These are phyloP conservation scores for Allygus modestus DNA, from an alignment of 2,888 invertebrate genomes.

Conservation along the genomic window DNA sequence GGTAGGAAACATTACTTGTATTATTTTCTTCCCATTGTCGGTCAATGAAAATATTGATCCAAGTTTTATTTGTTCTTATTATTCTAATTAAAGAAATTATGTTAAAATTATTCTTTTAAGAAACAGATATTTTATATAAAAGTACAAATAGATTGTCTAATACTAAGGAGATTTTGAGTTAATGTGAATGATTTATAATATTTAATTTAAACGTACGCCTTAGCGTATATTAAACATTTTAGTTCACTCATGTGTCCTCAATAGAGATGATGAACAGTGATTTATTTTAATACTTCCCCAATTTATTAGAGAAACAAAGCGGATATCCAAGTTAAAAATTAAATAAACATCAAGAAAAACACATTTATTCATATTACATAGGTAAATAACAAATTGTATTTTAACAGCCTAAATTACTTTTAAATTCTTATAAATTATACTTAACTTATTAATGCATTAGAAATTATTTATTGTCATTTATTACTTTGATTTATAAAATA, in stretches of 20 bases:
- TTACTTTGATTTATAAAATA: slow-evolving; percentile 8
- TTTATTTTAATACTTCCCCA: too few relatives aligned
- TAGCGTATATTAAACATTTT: too few relatives aligned
- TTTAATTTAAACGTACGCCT: too few relatives aligned
- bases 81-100: not conserved
- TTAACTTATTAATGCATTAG: not conserved
- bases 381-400: not conserved
- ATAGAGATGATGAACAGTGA: too few relatives aligned
- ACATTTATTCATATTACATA: not conserved
- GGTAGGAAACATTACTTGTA: too few relatives aligned
- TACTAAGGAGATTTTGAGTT: not conserved
- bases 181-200: too few relatives aligned
- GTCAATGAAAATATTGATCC: too few relatives aligned
- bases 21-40: too few relatives aligned
- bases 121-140: not conserved
- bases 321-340: too few relatives aligned
- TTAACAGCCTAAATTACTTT: not conserved
- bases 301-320: too few relatives aligned
- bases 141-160: slow-evolving; percentile 15
- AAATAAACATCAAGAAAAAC: not conserved
- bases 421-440: not conserved
- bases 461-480: slow-evolving; percentile 27
- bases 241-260: too few relatives aligned
- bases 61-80: not conserved
- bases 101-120: not conserved